Evolutionary conservation across 2,797 vertebrate genomes (phyloP).

Genomic region (Brachymystax lenok): DNA sequence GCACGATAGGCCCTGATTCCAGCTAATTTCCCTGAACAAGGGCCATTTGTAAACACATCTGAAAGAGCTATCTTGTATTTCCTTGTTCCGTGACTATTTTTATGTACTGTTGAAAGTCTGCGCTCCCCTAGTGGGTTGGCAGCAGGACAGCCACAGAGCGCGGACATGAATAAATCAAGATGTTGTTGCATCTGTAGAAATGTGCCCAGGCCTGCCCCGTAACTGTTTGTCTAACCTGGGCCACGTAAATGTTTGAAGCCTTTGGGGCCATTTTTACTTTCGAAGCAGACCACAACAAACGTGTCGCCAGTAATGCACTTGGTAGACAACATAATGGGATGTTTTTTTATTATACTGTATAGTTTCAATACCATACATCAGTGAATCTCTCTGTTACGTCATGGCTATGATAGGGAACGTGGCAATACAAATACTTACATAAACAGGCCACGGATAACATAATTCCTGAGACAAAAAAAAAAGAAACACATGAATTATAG

Average conservation of each 20-base stretch:
- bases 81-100: slow-evolving; percentile 4
- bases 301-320: background rate
- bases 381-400: background rate
- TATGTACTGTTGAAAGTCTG: background rate
- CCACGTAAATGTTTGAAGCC: slow-evolving; percentile 6
- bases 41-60: slow-evolving; percentile 15
- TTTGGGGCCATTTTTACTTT: slow-evolving; percentile 2
- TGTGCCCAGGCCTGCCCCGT: slow-evolving; percentile 4
- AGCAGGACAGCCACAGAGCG: background rate
- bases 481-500: background rate
- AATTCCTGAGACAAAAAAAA: background rate
- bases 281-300: slow-evolving; percentile 6
- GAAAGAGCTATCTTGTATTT: slow-evolving; percentile 7
- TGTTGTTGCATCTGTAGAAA: slow-evolving; percentile 6
- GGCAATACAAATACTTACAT: background rate
- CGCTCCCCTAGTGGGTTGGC: background rate
- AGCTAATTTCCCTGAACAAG: slow-evolving; percentile 5
- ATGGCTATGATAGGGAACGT: background rate
- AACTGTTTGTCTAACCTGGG: slow-evolving; percentile 15
- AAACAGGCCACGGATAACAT: background rate
- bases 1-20: slow-evolving; percentile 1
- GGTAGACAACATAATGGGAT: background rate
- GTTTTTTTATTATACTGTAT: background rate
- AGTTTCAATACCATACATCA: background rate
- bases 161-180: slow-evolving; percentile 13